A percentile compares a stretch with the other conserved stretches of the same genome.
Conservation (phyloP, 2,888 invertebrate genomes). For the Elmis aenea region DNA sequence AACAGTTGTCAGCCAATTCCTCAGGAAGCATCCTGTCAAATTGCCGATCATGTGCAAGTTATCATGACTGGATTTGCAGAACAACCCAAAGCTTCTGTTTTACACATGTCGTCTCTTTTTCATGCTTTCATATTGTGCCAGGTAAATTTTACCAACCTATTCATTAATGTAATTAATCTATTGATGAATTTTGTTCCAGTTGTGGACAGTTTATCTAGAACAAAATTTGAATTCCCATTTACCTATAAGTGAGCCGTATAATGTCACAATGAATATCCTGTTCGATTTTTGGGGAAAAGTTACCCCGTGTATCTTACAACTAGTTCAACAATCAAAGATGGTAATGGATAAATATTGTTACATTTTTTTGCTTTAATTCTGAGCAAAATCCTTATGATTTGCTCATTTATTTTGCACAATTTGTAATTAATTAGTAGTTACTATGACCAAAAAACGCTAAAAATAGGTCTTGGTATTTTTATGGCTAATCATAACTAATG, state of each 20-base stretch:
- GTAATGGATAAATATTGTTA: too few relatives aligned
- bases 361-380: too few relatives aligned
- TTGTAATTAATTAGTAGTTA: too few relatives aligned
- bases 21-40: conserved; percentile 91
- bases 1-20: conserved; percentile 80
- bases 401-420: too few relatives aligned
- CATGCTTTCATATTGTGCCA: conserved; percentile 97
- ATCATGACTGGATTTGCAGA: conserved; percentile 97
- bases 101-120: conserved; percentile 94
- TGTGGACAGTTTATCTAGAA: conserved; percentile 98
- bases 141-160: conserved; percentile 47
- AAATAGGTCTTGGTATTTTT: too few relatives aligned
- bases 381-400: too few relatives aligned
- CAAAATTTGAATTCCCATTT: conserved; percentile 66
- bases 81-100: conserved; percentile 83
- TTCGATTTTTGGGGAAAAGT: conserved; percentile 99
- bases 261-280: conserved; percentile 73
- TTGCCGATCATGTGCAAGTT: conserved; percentile 95
- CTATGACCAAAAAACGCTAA: conserved; percentile 20
- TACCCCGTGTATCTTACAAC: conserved; percentile 89
- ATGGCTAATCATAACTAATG: conserved; percentile 11
- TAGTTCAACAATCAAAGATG: conserved; percentile 87
- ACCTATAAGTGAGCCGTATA: conserved; percentile 66
- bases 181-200: too few relatives aligned
- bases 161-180: conserved; percentile 7